A percentile compares a stretch with the other conserved stretches of the same genome.
phyloP scores from a whole-genome alignment of 1,140 invertebrate species.

The Latrodectus geometricus region DNA sequence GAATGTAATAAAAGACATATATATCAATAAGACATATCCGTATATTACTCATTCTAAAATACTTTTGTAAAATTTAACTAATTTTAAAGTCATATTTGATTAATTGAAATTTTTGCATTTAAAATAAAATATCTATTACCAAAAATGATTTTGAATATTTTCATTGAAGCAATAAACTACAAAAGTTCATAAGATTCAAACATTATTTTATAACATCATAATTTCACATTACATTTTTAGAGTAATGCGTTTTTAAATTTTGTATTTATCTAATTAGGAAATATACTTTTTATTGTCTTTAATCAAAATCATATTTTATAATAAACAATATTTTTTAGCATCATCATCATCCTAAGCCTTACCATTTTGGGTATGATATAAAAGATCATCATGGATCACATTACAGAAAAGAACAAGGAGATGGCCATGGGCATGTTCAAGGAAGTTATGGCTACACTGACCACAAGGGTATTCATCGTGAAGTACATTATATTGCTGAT shows the following conservation, averaged over 20 bases:
- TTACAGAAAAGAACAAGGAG: conserved; percentile 35
- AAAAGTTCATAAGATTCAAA: no score
- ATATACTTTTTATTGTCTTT: not conserved
- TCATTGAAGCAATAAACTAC: no score
- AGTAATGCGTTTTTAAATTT: not conserved
- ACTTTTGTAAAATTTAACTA: no score
- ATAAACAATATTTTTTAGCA: not conserved
- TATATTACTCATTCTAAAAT: no score
- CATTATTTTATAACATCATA: no score
- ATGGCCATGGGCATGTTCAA: conserved; percentile 34
- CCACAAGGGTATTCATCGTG: conserved; percentile 34
- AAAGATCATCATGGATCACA: conserved; percentile 27
- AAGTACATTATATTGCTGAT: conserved; percentile 61
- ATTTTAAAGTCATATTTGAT: no score
- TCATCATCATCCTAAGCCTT: conserved; percentile 44
- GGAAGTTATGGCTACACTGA: conserved; percentile 48
- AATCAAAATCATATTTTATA: not conserved
- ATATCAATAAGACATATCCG: no score
- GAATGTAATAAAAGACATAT: no score
- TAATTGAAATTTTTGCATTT: no score
- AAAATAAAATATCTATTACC: no score
- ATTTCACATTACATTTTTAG: not conserved
- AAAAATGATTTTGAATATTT: no score
- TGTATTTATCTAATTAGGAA: not conserved
- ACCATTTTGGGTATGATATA: conserved; percentile 36